phyloP scores from a whole-genome alignment of 2,113 vertebrate species.

The Erythrolamprus reginae region DNA sequence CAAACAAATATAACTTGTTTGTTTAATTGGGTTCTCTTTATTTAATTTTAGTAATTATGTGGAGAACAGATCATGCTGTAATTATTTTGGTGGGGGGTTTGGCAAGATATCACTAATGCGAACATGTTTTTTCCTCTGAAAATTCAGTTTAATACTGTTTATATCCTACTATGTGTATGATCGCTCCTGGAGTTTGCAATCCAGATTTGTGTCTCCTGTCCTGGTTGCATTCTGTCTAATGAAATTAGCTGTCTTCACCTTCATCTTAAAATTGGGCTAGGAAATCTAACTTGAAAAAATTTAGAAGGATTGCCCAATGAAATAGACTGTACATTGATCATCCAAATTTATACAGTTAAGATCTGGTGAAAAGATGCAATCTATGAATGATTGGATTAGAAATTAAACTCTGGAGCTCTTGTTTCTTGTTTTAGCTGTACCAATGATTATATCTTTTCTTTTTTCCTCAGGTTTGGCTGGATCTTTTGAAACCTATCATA shows the following conservation, averaged over 20 bases:
- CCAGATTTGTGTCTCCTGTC: not conserved
- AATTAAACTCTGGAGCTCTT: not conserved
- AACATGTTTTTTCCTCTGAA: not conserved
- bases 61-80: not conserved
- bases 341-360: not conserved
- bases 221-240: not conserved
- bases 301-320: not conserved
- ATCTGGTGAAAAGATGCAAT: not conserved
- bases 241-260: not conserved
- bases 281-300: not conserved
- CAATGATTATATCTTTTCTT: constrained; percentile 5
- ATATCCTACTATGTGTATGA: not conserved
- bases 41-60: not conserved
- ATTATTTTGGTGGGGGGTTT: not conserved
- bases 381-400: not conserved
- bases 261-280: not conserved
- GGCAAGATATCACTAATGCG: not conserved
- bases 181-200: not conserved
- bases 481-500: constrained; percentile 92
- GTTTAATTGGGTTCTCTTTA: not conserved
- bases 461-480: constrained; percentile 88
- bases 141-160: not conserved
- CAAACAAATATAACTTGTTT: not conserved
- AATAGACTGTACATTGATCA: not conserved
- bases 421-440: not conserved